Percentiles rank a stretch among this genome's conserved stretches.
These are phyloP conservation scores for Drosophila ercepeae DNA, from an alignment of 1,140 invertebrate genomes.

Conservation along the genomic window DNA sequence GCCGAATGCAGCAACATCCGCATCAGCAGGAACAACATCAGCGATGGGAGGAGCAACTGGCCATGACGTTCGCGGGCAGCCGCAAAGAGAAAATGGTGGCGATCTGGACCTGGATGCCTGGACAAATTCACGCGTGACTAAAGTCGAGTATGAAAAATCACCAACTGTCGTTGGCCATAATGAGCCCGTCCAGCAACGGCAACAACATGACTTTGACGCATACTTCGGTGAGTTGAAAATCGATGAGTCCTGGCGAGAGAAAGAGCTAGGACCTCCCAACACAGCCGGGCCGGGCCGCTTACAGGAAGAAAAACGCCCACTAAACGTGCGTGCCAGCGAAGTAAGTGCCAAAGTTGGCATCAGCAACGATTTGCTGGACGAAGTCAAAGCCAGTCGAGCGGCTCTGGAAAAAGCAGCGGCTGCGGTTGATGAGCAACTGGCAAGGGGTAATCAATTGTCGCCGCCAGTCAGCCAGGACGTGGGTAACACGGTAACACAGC, in stretches of 20 bases:
- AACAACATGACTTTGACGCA: slow-evolving; percentile 61
- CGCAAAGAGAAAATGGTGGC: slow-evolving; percentile 39
- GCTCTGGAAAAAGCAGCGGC: slow-evolving; percentile 68
- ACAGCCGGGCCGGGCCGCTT: slow-evolving; percentile 6
- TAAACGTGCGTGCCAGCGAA: slow-evolving; percentile 46
- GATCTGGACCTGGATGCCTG: slow-evolving; percentile 44
- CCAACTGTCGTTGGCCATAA: slow-evolving; percentile 68
- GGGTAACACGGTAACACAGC: slow-evolving; percentile 1
- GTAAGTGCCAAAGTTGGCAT: slow-evolving; percentile 40
- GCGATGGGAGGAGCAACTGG: slow-evolving; percentile 10
- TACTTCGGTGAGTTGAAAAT: slow-evolving; percentile 75
- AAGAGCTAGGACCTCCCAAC: slow-evolving; percentile 7
- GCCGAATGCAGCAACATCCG: slow-evolving; percentile 7
- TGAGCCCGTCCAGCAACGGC: slow-evolving; percentile 46
- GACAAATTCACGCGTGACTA: slow-evolving; percentile 78
- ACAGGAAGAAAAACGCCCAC: slow-evolving; percentile 56
- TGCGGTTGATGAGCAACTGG: slow-evolving; percentile 78
- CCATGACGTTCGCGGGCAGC: slow-evolving; percentile 49
- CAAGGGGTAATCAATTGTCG: slow-evolving; percentile 76
- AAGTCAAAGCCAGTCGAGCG: slow-evolving; percentile 69
- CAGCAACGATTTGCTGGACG: slow-evolving; percentile 75
- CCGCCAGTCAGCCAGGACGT: slow-evolving; percentile 31
- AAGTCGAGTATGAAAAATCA: slow-evolving; percentile 80
- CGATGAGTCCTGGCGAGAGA: slow-evolving; percentile 67
- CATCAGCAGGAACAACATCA: not conserved